A percentile compares a stretch with the other conserved stretches of the same genome.
These are phyloP conservation scores for Miichthys miiuy DNA, from an alignment of 2,797 vertebrate genomes.

Conservation along the genomic window DNA sequence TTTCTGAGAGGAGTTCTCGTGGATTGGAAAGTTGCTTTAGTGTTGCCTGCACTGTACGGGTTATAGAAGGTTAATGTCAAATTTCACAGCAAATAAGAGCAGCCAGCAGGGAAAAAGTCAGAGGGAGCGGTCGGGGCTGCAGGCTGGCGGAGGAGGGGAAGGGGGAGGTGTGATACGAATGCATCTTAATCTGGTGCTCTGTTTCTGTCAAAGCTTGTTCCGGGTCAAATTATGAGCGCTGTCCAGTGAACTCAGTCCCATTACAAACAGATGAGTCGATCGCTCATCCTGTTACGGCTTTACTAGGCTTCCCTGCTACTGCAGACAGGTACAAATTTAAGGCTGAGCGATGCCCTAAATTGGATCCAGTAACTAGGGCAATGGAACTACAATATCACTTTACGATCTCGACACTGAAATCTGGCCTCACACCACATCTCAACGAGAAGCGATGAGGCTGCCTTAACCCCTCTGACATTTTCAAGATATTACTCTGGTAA, in stretches of 20 bases:
- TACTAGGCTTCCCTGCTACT: conserved; percentile 64
- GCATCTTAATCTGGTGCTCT: conserved; percentile 83
- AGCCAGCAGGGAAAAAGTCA: conserved; percentile 47
- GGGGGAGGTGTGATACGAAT: conserved; percentile 74
- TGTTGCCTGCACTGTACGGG: conserved; percentile 59
- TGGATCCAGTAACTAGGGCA: conserved; percentile 81
- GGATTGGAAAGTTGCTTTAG: conserved; percentile 74
- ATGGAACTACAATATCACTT: conserved; percentile 78
- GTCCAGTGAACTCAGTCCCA: conserved; percentile 77
- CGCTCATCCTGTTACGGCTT: conserved; percentile 79
- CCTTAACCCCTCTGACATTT: conserved; percentile 53
- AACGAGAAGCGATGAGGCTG: conserved; percentile 46
- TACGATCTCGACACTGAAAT: conserved; percentile 67
- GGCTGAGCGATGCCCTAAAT: conserved; percentile 80
- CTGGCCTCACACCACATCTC: conserved; percentile 54
- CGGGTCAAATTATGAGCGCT: conserved; percentile 85
- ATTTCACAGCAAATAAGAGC: conserved; percentile 77
- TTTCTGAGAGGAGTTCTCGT: conserved; percentile 61
- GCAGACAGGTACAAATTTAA: conserved; percentile 82
- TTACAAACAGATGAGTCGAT: conserved; percentile 84
- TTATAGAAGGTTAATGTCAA: conserved; percentile 81
- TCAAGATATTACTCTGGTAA: conserved; percentile 57
- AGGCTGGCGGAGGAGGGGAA: conserved; percentile 50
- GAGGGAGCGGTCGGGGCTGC: conserved; percentile 41
- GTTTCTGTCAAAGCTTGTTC: conserved; percentile 86